Conservation (phyloP, 2,113 vertebrate species). For the Atlantisia rogersi region DNA sequence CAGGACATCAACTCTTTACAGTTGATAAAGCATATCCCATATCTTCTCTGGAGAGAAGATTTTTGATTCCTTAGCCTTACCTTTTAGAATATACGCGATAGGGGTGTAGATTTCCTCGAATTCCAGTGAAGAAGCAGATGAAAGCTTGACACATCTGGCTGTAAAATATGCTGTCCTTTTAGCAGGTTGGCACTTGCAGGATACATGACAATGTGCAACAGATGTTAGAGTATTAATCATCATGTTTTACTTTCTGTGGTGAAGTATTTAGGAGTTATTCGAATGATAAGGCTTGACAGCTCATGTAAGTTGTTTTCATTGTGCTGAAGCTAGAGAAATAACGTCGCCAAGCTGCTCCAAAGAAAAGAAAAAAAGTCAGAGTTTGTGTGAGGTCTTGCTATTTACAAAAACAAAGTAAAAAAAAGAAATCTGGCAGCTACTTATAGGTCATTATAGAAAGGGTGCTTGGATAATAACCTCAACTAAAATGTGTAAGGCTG, state of each 20-base stretch:
- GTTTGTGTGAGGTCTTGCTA: not conserved
- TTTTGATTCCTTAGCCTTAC: not conserved
- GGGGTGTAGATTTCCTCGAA: not conserved
- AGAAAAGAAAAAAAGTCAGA: not conserved
- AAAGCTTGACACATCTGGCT: conserved; percentile 32
- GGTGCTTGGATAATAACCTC: not conserved
- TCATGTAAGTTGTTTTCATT: conserved; percentile 17
- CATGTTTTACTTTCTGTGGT: conserved; percentile 16
- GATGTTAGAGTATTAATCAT: conserved; percentile 43
- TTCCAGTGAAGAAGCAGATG: not conserved
- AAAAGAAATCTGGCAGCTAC: not conserved
- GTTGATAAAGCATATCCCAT: not conserved
- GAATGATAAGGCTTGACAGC: conserved; percentile 1
- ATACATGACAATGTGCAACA: conserved; percentile 13
- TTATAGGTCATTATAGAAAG: not conserved
- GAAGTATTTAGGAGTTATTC: conserved; percentile 24
- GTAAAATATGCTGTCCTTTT: conserved; percentile 5
- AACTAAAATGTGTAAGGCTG: not conserved
- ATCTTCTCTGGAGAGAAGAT: not conserved
- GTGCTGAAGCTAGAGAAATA: not conserved
- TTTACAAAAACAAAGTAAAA: not conserved
- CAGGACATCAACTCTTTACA: not conserved
- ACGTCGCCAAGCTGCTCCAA: not conserved
- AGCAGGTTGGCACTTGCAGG: not conserved
- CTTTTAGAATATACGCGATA: not conserved